These are phyloP conservation scores for Gymnopithys bicolor DNA, from an alignment of 2,797 vertebrate species.

Conservation along the genomic window DNA sequence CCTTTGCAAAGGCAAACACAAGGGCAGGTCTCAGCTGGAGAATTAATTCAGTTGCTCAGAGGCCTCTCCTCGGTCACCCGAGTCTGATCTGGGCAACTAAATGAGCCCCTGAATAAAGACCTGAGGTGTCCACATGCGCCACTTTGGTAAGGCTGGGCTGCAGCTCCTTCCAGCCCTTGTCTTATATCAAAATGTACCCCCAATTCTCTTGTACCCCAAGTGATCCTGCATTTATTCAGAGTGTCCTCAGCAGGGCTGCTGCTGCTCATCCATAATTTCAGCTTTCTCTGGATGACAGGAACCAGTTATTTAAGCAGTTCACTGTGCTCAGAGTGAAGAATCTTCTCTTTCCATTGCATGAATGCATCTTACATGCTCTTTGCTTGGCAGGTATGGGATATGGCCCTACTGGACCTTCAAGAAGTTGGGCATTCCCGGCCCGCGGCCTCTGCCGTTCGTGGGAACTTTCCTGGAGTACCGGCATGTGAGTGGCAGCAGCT, in stretches of 20 bases:
- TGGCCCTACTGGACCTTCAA: conserved; percentile 72
- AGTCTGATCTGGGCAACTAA: background rate
- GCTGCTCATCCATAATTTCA: background rate
- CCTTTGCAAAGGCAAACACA: background rate
- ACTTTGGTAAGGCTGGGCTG: background rate
- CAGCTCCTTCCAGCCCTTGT: background rate
- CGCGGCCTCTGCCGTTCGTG: conserved; percentile 68
- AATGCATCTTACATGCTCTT: background rate
- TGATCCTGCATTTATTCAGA: background rate
- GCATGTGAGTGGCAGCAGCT: conserved; percentile 21
- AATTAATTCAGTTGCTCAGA: background rate
- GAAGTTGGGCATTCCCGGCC: conserved; percentile 78
- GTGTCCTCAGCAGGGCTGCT: background rate
- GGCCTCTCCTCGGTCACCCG: background rate
- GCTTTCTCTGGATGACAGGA: background rate
- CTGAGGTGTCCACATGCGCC: rapidly evolving
- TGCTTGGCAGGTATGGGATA: conserved; percentile 73
- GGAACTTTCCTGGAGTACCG: conserved; percentile 67
- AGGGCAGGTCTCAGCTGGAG: background rate
- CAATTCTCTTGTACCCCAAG: background rate
- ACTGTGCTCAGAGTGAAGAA: background rate
- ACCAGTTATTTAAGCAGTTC: background rate
- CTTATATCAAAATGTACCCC: rapidly evolving
- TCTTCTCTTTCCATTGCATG: background rate
- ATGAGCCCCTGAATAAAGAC: background rate